phyloP scores from a whole-genome alignment of 2,113 vertebrate species.

The Desmodus rotundus region DNA sequence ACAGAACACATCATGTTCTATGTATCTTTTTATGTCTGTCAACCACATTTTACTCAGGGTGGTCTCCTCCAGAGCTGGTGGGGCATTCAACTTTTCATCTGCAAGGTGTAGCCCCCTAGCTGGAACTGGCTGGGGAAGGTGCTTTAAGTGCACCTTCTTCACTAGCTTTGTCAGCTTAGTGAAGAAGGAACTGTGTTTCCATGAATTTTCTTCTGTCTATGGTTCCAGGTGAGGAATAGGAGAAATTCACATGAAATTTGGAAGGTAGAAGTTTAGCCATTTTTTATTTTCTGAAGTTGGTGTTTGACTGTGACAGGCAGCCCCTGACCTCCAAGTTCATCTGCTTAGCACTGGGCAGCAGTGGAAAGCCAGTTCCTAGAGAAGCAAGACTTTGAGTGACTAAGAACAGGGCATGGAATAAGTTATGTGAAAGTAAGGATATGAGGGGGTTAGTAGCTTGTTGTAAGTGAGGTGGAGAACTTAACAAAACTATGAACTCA shows the following conservation, averaged over 20 bases:
- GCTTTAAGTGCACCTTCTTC: not conserved
- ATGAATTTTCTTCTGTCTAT: not conserved
- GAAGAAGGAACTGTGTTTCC: not conserved
- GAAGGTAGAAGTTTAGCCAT: not conserved
- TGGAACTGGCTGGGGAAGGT: not conserved
- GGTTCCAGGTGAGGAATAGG: not conserved
- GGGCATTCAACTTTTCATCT: not conserved
- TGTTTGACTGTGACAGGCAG: not conserved
- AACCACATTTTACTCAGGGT: not conserved
- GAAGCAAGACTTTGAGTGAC: no score
- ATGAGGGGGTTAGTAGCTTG: no score
- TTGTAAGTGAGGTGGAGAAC: no score
- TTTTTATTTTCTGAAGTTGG: not conserved
- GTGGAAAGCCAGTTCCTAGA: not conserved
- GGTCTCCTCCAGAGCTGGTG: not conserved
- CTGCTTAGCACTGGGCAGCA: rapidly evolving
- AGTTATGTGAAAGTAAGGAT: no score
- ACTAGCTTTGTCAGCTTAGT: not conserved
- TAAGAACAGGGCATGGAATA: no score
- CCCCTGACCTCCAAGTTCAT: not conserved
- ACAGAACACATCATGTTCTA: not conserved
- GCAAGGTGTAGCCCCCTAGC: not conserved
- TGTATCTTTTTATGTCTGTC: not conserved
- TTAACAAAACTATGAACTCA: no score
- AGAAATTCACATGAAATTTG: not conserved